These are phyloP conservation scores for Hylyphantes graminicola DNA, from an alignment of 1,140 invertebrate genomes.

Conservation along the genomic window DNA sequence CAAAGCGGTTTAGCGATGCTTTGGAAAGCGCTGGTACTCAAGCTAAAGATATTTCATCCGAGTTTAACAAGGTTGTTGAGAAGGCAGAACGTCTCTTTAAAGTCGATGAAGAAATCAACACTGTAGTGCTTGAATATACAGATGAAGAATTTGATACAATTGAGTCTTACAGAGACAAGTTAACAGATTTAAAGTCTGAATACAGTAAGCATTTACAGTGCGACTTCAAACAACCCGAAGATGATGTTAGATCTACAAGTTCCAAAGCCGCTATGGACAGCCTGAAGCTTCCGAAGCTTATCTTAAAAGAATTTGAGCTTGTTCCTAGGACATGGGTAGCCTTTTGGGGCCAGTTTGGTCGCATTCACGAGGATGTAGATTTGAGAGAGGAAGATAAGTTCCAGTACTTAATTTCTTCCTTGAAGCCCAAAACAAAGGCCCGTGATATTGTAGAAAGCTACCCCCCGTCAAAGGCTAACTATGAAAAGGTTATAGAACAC, in stretches of 20 bases:
- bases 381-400: constrained; percentile 8
- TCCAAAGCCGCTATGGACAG: neutral
- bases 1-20: no score
- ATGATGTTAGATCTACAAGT: neutral
- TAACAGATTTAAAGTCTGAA: neutral
- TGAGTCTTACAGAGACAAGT: neutral
- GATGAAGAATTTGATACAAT: neutral
- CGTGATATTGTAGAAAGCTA: constrained; percentile 9
- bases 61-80: neutral
- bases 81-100: neutral
- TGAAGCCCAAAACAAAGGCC: constrained; percentile 10
- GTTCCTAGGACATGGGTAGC: constrained; percentile 1
- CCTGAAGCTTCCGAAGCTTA: constrained; percentile 4
- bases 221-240: neutral
- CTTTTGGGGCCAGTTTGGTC: constrained; percentile 6
- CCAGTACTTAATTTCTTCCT: neutral
- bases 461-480: constrained; percentile 24
- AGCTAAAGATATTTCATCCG: neutral
- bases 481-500: neutral
- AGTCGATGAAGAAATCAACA: neutral
- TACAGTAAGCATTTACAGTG: neutral
- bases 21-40: no score
- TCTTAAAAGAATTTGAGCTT: neutral
- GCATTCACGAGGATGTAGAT: neutral
- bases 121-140: neutral